phyloP scores from a whole-genome alignment of 2,888 invertebrate species.

The Mythimna ferrago region DNA sequence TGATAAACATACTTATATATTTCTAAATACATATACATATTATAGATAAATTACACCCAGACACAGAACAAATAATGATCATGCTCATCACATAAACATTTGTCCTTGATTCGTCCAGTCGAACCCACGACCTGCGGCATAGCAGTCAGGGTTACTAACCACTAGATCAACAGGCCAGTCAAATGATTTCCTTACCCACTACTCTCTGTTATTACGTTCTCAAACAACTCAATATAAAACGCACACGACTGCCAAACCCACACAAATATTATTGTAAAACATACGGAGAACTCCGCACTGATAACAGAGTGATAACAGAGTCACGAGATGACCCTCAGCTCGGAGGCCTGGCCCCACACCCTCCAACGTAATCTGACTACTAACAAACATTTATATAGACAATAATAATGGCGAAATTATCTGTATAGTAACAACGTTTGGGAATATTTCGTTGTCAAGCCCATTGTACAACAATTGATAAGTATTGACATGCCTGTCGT shows the following conservation, averaged over 20 bases:
- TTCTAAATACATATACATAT: no score
- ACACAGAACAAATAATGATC: no score
- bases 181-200: constrained; percentile 10
- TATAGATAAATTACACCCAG: no score
- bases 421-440: constrained; percentile 28
- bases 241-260: constrained; percentile 10
- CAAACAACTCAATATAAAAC: background rate
- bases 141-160: no score
- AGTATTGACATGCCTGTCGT: background rate
- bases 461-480: background rate
- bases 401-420: constrained; percentile 26
- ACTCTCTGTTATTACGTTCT: constrained; percentile 1
- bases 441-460: constrained; percentile 16
- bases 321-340: constrained; percentile 40
- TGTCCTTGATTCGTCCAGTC: no score
- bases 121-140: no score
- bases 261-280: constrained; percentile 54
- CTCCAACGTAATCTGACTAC: constrained; percentile 49
- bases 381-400: constrained; percentile 17
- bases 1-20: no score
- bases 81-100: no score
- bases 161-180: no score
- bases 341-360: constrained; percentile 66
- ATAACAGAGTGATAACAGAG: constrained; percentile 48
- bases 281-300: constrained; percentile 45